A percentile compares a stretch with the other conserved stretches of the same genome.
phyloP scores from a whole-genome alignment of 2,888 invertebrate species.

The Calameuta idolon region DNA sequence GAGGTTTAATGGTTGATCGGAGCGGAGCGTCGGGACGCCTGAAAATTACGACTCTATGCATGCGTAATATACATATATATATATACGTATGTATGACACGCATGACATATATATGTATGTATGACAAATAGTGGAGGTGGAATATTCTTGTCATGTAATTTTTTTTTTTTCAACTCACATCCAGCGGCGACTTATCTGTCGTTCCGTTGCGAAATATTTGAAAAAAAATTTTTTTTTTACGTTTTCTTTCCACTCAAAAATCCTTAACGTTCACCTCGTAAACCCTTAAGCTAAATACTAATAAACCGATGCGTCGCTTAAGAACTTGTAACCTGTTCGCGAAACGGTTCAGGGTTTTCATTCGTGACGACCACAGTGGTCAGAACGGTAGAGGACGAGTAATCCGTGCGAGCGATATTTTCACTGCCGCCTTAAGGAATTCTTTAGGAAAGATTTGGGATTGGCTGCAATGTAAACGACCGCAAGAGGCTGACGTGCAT shows the following conservation, averaged over 20 bases:
- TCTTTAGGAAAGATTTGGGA: background rate
- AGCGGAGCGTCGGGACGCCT: background rate
- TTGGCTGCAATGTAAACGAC: background rate
- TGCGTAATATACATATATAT: background rate
- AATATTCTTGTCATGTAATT: background rate
- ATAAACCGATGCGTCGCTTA: conserved; percentile 11
- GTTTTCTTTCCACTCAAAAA: conserved; percentile 33
- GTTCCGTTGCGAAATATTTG: background rate
- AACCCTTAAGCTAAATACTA: conserved; percentile 37
- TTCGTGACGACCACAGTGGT: background rate
- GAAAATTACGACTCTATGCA: background rate
- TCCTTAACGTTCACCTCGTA: conserved; percentile 36
- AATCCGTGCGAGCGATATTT: background rate
- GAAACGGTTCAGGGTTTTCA: background rate
- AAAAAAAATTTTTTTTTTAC: no score
- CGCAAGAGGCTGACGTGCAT: background rate
- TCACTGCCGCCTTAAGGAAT: background rate
- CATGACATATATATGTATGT: no score
- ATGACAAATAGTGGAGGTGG: background rate
- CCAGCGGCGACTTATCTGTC: background rate
- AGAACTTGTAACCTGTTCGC: conserved; percentile 4
- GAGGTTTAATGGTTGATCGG: conserved; percentile 53
- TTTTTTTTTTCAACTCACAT: background rate
- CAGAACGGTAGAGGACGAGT: background rate
- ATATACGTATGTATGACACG: background rate